Conservation (phyloP, 2,888 invertebrate species). For the Protodeltote pygarga region DNA sequence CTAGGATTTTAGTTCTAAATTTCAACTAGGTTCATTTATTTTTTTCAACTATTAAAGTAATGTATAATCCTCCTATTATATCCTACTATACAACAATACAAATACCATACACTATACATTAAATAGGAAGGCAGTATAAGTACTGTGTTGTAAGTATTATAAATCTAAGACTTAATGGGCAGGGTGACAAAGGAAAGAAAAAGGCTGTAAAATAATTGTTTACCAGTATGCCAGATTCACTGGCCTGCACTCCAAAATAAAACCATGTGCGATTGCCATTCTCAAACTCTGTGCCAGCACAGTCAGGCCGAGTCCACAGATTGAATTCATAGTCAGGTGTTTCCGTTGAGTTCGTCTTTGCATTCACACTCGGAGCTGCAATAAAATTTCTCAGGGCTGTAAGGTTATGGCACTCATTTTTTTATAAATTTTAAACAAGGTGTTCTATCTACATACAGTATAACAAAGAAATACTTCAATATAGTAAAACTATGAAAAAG, state of each 20-base stretch:
- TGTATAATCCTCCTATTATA: too few relatives aligned
- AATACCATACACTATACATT: too few relatives aligned
- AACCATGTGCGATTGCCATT: constrained; percentile 98
- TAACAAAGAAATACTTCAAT: too few relatives aligned
- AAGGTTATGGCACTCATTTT: too few relatives aligned
- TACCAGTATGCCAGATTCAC: constrained; percentile 85
- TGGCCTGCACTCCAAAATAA: constrained; percentile 92
- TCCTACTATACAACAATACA: too few relatives aligned
- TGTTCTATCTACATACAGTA: too few relatives aligned
- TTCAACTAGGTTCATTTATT: too few relatives aligned
- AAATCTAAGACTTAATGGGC: neutral
- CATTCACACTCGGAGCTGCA: constrained; percentile 71
- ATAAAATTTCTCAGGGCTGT: constrained; percentile 16
- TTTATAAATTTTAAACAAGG: too few relatives aligned
- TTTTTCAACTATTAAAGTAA: too few relatives aligned
- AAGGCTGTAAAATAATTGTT: constrained; percentile 48
- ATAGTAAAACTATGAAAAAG: too few relatives aligned
- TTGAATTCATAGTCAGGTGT: constrained; percentile 93
- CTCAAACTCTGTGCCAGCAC: constrained; percentile 94
- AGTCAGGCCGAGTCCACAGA: constrained; percentile 96
- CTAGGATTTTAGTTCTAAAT: too few relatives aligned
- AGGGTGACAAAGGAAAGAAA: neutral
- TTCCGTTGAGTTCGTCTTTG: constrained; percentile 78
- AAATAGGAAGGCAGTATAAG: too few relatives aligned
- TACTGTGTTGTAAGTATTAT: neutral